Evolutionary conservation across 1,140 invertebrate genomes (phyloP).

Genomic region (Drosophila bipectinata): DNA sequence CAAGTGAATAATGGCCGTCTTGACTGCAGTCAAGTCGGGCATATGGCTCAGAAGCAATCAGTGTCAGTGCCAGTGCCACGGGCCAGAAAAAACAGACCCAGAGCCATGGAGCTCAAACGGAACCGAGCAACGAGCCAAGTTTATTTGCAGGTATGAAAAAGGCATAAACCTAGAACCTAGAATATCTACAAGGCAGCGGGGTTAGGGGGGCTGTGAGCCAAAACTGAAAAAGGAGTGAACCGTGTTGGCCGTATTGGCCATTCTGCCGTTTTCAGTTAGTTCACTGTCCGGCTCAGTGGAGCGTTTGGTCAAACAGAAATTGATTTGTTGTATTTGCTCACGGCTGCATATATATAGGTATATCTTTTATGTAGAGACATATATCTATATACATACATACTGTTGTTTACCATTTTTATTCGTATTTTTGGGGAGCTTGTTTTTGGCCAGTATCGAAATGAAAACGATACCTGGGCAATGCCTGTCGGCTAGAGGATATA

Average conservation of each 20-base stretch:
- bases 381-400: not conserved
- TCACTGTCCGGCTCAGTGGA: conserved; percentile 64
- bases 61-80: conserved; percentile 56
- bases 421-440: not conserved
- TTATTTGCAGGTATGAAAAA: conserved; percentile 70
- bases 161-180: conserved; percentile 45
- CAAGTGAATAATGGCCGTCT: conserved; percentile 70
- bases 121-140: conserved; percentile 41
- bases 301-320: conserved; percentile 75
- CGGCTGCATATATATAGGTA: conserved; percentile 46
- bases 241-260: conserved; percentile 21
- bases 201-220: not conserved
- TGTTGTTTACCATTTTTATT: conserved; percentile 25
- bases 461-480: conserved; percentile 16
- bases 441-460: conserved; percentile 6
- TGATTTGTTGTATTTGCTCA: conserved; percentile 61
- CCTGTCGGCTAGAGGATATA: not conserved
- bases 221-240: not conserved
- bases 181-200: not conserved
- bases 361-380: conserved; percentile 23
- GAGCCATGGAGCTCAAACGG: conserved; percentile 7
- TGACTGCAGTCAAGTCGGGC: conserved; percentile 64
- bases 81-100: conserved; percentile 2
- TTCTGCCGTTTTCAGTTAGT: conserved; percentile 51
- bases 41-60: conserved; percentile 67